Evolutionary conservation across 2,113 vertebrate species (phyloP), one percentile per base, ranked within the genome.

Genomic region (Solea senegalensis): DNA sequence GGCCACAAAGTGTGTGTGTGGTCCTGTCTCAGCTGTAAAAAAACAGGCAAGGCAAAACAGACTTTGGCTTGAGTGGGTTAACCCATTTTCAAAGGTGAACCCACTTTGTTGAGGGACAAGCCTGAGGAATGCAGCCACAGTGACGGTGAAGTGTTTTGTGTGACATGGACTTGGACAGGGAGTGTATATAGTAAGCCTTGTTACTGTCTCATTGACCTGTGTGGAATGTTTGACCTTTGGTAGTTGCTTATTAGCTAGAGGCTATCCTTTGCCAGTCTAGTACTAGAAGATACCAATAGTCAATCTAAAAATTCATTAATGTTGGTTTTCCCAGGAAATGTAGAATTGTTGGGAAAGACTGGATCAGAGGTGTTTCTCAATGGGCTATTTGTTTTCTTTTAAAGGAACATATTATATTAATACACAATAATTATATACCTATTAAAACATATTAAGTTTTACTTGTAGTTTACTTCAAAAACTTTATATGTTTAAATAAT

Each of bases 1-100:
- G 70, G 67, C 69, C 27, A 4, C 83, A 45, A 64, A 1, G n/a
- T 72, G 74, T 88, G 74, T 88, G 90, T 92, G 88, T 90, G 91
- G 88, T 90, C 89, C 80, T 74, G 82, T 87, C 74, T 55, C 9
- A 2, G 41, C 69, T 50, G 69, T 85, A 88, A 86, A 87, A 87
- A 86, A 84, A 78, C 56, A 67, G 49, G 41, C 39, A 39, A 82
- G 74, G 89, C 83, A 88, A 87, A 90, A 76, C 65, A 11, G 76
- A 78, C 67, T 72, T 56, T 72, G 77, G 60, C 64, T 72, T 9
- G 51, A 76, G 76, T 44, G 53, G 83, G 79, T 88, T 76, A 72
- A 83, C 70, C 44, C 16, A 12, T 74, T 72, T 82, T 72, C 65
- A 41, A 45, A 86, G 80, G 66, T 79, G 74, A 78, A 55, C 16